Evolutionary conservation across 2,797 vertebrate species (phyloP).

Genomic region (Pseudomugil tenellus): DNA sequence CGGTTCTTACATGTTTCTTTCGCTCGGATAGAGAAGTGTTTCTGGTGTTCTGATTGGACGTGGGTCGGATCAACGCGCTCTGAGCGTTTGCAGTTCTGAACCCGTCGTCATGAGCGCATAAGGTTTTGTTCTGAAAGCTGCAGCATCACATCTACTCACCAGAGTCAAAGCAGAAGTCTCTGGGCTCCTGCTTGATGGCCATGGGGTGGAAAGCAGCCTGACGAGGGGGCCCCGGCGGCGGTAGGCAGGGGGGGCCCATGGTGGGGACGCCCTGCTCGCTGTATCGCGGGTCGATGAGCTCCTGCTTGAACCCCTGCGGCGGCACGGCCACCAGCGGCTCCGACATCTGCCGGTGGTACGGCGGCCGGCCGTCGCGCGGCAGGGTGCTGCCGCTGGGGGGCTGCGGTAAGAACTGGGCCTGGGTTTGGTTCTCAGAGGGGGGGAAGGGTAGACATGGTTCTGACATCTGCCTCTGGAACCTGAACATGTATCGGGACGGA

Average conservation of each 20-base stretch:
- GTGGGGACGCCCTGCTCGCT: conserved; percentile 86
- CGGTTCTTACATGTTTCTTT: no score
- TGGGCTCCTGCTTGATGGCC: conserved; percentile 96
- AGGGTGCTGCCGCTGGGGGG: conserved; percentile 70
- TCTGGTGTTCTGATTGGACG: no score
- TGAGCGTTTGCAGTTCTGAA: no score
- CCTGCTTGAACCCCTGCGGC: conserved; percentile 93
- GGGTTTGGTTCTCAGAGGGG: conserved; percentile 82
- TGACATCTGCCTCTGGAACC: conserved; percentile 96
- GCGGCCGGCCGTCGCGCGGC: conserved; percentile 85
- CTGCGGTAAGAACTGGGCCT: conserved; percentile 85
- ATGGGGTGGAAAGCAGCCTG: conserved; percentile 88
- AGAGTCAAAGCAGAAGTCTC: conserved; percentile 96
- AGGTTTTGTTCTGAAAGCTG: no score
- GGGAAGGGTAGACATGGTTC: conserved; percentile 87
- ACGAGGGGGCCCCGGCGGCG: conserved; percentile 65
- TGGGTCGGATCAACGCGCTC: no score
- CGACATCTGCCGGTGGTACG: conserved; percentile 94
- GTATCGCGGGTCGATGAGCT: conserved; percentile 91
- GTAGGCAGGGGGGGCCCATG: conserved; percentile 78
- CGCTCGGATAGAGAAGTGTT: no score
- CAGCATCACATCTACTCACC: conserved; percentile 78
- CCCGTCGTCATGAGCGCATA: no score
- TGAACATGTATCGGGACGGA: conserved; percentile 44
- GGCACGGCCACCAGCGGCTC: conserved; percentile 90